A percentile compares a stretch with the other conserved stretches of the same genome.
These are phyloP conservation scores for Luidia sarsii DNA, from an alignment of 53 echinoderm and acorn worm genomes.

Conservation along the genomic window DNA sequence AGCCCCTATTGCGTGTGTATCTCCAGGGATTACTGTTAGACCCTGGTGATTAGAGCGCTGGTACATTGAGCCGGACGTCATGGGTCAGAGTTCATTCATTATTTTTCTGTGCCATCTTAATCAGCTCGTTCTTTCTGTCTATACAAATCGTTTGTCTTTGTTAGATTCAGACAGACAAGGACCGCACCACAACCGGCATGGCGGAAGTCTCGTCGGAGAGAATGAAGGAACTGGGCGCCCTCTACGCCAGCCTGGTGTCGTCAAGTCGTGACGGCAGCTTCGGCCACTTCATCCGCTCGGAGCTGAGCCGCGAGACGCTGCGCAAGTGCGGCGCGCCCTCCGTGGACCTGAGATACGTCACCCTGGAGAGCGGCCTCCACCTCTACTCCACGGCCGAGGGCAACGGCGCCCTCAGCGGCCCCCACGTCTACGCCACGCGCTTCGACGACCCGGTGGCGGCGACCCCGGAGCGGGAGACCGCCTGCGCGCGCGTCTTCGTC, in stretches of 20 bases:
- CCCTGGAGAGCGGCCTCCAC: background rate
- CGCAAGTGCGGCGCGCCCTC: slow-evolving; percentile 15
- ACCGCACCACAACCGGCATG: slow-evolving; percentile 14
- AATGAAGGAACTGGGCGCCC: background rate
- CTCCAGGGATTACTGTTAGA: too few relatives aligned
- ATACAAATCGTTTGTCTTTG: too few relatives aligned
- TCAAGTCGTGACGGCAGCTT: background rate
- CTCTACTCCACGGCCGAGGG: slow-evolving; percentile 19
- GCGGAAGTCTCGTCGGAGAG: background rate
- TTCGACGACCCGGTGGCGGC: slow-evolving; percentile 8
- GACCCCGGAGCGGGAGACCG: background rate
- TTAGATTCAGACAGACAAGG: too few relatives aligned
- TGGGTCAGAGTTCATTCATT: too few relatives aligned
- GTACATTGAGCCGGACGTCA: too few relatives aligned
- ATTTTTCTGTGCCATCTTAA: too few relatives aligned
- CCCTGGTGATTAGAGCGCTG: too few relatives aligned
- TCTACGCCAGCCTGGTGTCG: background rate
- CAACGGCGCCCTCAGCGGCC: background rate
- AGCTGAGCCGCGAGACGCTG: slow-evolving; percentile 26
- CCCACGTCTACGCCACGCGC: slow-evolving; percentile 32
- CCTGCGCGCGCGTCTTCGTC: slow-evolving; percentile 30
- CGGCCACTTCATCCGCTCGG: slow-evolving; percentile 10
- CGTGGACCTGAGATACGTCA: slow-evolving; percentile 32
- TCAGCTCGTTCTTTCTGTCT: too few relatives aligned
- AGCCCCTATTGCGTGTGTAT: too few relatives aligned